Evolutionary conservation across 2,797 vertebrate genomes (phyloP).

Genomic region (Denticeps clupeoides): DNA sequence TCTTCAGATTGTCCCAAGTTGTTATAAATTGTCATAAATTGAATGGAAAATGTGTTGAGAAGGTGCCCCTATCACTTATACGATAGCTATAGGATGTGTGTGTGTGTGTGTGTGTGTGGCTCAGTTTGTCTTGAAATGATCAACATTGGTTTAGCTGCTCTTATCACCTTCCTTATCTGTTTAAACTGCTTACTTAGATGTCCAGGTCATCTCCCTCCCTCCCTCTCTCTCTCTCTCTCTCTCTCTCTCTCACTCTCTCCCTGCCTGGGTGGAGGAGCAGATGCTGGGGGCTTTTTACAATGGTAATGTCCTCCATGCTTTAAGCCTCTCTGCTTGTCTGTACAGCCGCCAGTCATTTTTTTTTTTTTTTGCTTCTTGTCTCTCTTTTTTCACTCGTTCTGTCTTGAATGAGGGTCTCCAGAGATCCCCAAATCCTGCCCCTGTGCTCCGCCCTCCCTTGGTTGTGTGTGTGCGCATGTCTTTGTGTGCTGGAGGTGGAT

Average conservation of each 20-base stretch:
- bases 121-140: slow-evolving; percentile 8
- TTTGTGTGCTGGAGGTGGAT: too few species aligned
- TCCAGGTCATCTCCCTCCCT: too few species aligned
- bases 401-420: slow-evolving; percentile 63
- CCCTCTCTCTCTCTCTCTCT: neutral
- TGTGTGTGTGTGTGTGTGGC: neutral
- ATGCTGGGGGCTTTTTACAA: slow-evolving; percentile 94
- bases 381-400: neutral
- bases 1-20: too few species aligned
- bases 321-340: slow-evolving; percentile 24
- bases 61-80: too few species aligned
- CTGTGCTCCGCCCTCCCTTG: slow-evolving; percentile 35
- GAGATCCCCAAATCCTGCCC: slow-evolving; percentile 82
- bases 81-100: too few species aligned
- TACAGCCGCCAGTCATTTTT: slow-evolving; percentile 19
- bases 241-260: slow-evolving; percentile 6
- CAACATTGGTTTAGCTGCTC: slow-evolving; percentile 4
- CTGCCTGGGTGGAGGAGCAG: slow-evolving; percentile 55
- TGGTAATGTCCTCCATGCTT: slow-evolving; percentile 77
- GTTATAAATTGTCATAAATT: too few species aligned
- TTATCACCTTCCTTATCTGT: too few species aligned
- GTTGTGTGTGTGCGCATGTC: too few species aligned
- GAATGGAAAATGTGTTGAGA: too few species aligned
- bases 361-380: slow-evolving; percentile 14
- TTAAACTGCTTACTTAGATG: too few species aligned